Evolutionary conservation across 2,113 vertebrate genomes (phyloP), one percentile per base, ranked within the genome.

Genomic region (Buteo buteo): DNA sequence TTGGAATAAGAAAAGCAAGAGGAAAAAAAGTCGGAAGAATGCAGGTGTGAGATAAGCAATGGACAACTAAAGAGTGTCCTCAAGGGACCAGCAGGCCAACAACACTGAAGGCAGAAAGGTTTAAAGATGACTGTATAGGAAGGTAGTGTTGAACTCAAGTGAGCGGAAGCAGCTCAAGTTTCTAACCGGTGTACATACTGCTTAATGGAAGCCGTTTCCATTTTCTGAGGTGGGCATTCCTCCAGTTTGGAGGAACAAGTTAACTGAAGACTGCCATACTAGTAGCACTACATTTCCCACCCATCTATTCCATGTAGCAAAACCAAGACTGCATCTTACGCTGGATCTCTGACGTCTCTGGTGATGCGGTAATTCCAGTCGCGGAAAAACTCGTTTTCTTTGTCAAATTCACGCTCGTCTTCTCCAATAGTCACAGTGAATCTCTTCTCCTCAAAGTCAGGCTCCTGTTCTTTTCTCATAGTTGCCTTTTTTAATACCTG

Each of bases 401-500:
- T 99, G 98, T 99, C 99, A n/a, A 99, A 99, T 13, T 99, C 99
- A 29, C 99, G 93, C 73, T 99, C 99, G 0, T 99, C 99, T 72
- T 99, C 99, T 6, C 99, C 99, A 3, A 99, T 99, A 64, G 99
- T 99, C 91, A 99, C 99, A 1, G 99, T 99, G 94, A 99, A 99
- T 16, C 99, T 98, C 67, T 99, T 99, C 96, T 99, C 99, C 96
- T 99, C 99, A 82, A 99, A 99, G 98, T 99, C 99, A 1, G 99
- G 99, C 93, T 99, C 99, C 90, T 99, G 99, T 50, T 99, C 99
- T 91, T 99, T 99, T 10, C 99, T 98, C 86, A 99, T 99, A 1
- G 99, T 99, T 89, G 99, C 99, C 95, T 99, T 99, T 97, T 99
- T 99, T 91, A 99, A 97, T 45, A 99, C 99, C 99, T 99, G 76